phyloP scores from a whole-genome alignment of 2,113 vertebrate species.

The Hypocryptadius cinnamomeus region DNA sequence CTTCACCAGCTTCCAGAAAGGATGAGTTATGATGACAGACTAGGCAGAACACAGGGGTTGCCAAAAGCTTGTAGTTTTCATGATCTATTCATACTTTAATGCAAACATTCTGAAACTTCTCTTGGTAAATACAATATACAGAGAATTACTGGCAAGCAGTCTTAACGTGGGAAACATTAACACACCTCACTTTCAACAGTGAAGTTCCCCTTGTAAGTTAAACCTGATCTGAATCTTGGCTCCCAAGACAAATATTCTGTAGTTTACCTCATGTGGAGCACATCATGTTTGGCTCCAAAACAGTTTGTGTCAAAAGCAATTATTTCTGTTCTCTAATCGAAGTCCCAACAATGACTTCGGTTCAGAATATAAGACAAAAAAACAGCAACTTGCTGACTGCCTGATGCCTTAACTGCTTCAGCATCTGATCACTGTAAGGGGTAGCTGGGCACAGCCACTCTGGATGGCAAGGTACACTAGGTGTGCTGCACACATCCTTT shows the following conservation, averaged over 20 bases:
- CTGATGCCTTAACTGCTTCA: background rate
- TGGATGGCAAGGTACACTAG: background rate
- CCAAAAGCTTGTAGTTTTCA: background rate
- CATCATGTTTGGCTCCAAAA: conserved; percentile 27
- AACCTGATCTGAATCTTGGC: conserved; percentile 22
- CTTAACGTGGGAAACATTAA: conserved; percentile 40
- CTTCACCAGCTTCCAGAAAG: background rate
- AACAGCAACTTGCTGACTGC: background rate
- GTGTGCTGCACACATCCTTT: background rate
- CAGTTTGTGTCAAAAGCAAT: conserved; percentile 40
- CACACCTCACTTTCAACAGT: background rate
- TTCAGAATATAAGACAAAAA: conserved; percentile 1
- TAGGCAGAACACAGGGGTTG: background rate
- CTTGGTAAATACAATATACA: background rate
- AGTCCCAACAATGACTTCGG: background rate
- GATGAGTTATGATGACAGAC: background rate
- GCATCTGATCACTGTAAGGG: background rate
- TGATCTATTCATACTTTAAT: background rate
- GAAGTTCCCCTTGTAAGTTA: conserved; percentile 10
- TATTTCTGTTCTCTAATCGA: conserved; percentile 12
- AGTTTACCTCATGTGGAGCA: conserved; percentile 26
- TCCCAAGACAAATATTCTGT: conserved; percentile 12
- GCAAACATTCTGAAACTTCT: background rate
- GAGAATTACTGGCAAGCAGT: background rate
- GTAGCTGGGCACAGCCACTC: background rate